Base-by-base conservation (phyloP, 2,888 invertebrate genomes). In the Notodonta dromedarius region DNA sequence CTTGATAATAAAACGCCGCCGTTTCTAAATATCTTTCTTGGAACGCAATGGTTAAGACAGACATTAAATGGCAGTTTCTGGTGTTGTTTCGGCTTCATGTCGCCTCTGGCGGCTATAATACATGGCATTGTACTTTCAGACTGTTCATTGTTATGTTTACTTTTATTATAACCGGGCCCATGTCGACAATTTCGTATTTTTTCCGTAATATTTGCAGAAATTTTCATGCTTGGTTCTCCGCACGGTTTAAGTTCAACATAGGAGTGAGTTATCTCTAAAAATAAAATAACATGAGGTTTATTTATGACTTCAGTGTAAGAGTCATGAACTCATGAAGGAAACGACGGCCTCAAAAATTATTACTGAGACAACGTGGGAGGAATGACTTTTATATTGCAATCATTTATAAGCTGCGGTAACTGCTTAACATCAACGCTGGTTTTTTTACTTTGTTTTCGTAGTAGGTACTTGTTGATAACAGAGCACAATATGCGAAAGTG, bases 81-180 rank as follows among this genome's bases (percentile, higher is more conserved):
- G 8, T 40, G 32, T 57, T 14, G 50, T 63, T 56, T 39, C 5
- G 16, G n/a, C 53, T 55, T 54, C 59, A 54, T 61, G 65, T 61
- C 60, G 57, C 63, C 24, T 50, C 14, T 50, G 66, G 61, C 55
- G 63, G 54, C 60, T 59, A 57, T 71, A 60, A 56, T 66, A 67
- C 76, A 73, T 61, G 64, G 53, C 68, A 73, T 70, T 68, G 60
- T 68, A 75, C 70, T 75, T 60, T 48, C 44, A 46, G 56, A 53
- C 51, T 57, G 65, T 54, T 74, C 56, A 67, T 56, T 63, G 62
- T 69, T 65, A 69, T 66, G 63, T 62, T 70, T 61, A 73, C 59
- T 63, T 63, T 72, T 75, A 72, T 69, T 67, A 65, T 62, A 57
- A 75, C 59, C 57, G 60, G 52, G n/a, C 59, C 61, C 66, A n/a